A percentile compares a stretch with the other conserved stretches of the same genome.
Evolutionary conservation across 2,888 invertebrate genomes (phyloP).

Genomic region (Drosophila buzzatii): DNA sequence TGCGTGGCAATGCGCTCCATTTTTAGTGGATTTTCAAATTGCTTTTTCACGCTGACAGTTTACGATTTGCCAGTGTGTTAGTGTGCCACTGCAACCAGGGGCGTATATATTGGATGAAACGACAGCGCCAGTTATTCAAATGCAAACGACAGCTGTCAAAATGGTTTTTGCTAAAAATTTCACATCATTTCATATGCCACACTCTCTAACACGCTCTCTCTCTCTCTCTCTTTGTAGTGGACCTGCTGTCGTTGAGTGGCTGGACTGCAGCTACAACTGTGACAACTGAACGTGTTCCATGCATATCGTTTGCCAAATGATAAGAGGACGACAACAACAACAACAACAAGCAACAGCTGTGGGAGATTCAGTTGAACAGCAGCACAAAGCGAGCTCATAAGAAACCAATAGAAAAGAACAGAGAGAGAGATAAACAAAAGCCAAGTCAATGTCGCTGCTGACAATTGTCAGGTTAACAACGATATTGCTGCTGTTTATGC

Average conservation of each 20-base stretch:
- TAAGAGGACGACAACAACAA: slow-evolving; percentile 11
- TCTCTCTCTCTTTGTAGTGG: slow-evolving; percentile 23
- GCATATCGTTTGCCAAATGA: slow-evolving; percentile 57
- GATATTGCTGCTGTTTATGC: slow-evolving; percentile 61
- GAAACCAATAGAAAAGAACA: background rate
- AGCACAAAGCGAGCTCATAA: slow-evolving; percentile 7
- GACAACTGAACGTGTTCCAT: slow-evolving; percentile 30
- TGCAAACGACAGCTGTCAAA: slow-evolving; percentile 81
- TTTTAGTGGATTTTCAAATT: slow-evolving; percentile 78
- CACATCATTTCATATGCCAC: slow-evolving; percentile 26
- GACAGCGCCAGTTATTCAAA: slow-evolving; percentile 77
- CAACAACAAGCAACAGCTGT: slow-evolving; percentile 17
- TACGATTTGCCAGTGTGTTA: slow-evolving; percentile 54
- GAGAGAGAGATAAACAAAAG: slow-evolving; percentile 37
- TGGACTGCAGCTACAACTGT: slow-evolving; percentile 30
- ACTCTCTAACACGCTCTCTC: background rate
- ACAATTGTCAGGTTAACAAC: slow-evolving; percentile 58
- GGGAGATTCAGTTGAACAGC: slow-evolving; percentile 23
- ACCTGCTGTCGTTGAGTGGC: slow-evolving; percentile 53
- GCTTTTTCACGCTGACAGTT: slow-evolving; percentile 78
- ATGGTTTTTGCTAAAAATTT: slow-evolving; percentile 68
- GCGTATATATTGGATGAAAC: slow-evolving; percentile 23
- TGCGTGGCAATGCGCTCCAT: slow-evolving; percentile 56
- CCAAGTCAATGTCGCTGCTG: slow-evolving; percentile 74
- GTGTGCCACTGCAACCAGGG: background rate